Base-by-base conservation (phyloP, 2,113 vertebrate species). In the Eolophus roseicapilla region DNA sequence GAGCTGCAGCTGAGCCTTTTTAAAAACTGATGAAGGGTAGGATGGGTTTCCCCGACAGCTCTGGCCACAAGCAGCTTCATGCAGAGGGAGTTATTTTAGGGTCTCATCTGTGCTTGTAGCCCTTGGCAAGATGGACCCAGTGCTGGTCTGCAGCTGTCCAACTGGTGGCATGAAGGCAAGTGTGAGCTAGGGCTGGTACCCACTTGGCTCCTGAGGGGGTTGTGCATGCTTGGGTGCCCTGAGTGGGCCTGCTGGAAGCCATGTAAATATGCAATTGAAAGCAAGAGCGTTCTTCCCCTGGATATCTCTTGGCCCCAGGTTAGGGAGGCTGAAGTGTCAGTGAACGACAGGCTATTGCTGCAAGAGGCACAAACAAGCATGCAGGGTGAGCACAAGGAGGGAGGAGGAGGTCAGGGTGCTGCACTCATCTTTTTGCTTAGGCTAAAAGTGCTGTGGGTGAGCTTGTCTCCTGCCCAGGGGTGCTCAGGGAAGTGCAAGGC, bases 21-120 rank as follows among this genome's bases (percentile, higher is more conserved):
- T 63, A 57, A 76, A 35, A 27, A 17, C 8, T 0, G 5, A 49
- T 4, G 50, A 53, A 53, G 28, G 19, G 11, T 4, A 6, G 63
- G 23, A 3, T 8, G 33, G 39, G n/a, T n/a, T 84, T 64, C n/a
- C 44, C 28, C 0, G 0, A 17, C 0, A 6, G 62, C 11, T 59
- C 24, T 41, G 52, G 20, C 19, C 37, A 14, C 16, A 10, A 39
- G 63, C 9, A 25, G 75, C 11, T 37, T 63, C 1, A 1, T 9
- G 37, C 15, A 5, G 14, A 11, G 15, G 8, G 57, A 24, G 25
- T 31, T 82, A 17, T 60, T 59, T 70, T 17, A 9, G 57, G 35
- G 23, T 52, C 37, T 75, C 16, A 2, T 29, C 24, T n/a, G 23
- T 19, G 47, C 15, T 83, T 0, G 1, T 17, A 76, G 16, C 18